A percentile compares a stretch with the other conserved stretches of the same genome.
These are phyloP conservation scores for Enteromius thamalakanensis DNA, from an alignment of 2,797 vertebrate genomes.

Conservation along the genomic window DNA sequence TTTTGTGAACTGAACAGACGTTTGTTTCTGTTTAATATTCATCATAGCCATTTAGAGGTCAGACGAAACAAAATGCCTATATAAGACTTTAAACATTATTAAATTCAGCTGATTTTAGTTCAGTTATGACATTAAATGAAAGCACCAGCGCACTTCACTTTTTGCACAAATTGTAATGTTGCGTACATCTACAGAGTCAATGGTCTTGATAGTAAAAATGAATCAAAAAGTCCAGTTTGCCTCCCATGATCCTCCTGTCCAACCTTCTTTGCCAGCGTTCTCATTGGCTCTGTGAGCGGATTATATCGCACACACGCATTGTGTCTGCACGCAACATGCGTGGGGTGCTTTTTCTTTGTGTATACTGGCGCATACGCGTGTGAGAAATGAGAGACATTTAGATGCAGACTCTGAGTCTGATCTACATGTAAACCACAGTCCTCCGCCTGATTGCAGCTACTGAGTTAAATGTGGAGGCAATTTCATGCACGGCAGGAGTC, in stretches of 20 bases:
- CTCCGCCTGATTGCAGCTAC: constrained; percentile 96
- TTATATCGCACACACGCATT: constrained; percentile 46
- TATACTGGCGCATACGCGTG: constrained; percentile 42
- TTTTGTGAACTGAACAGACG: background rate
- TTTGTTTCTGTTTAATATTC: background rate
- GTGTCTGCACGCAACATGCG: constrained; percentile 57
- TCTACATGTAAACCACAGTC: constrained; percentile 90
- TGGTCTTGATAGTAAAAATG: background rate
- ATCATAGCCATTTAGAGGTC: background rate
- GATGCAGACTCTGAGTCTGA: constrained; percentile 83
- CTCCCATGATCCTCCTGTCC: constrained; percentile 30
- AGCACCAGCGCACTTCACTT: background rate
- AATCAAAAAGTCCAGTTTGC: constrained; percentile 14
- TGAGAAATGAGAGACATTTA: constrained; percentile 75
- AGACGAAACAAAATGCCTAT: background rate
- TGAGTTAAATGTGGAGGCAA: constrained; percentile 98
- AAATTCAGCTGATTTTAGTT: background rate
- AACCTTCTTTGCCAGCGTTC: constrained; percentile 34
- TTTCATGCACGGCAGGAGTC: constrained; percentile 96
- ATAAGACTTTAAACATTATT: background rate
- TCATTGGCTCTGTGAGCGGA: constrained; percentile 15
- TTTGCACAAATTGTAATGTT: background rate
- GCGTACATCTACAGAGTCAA: background rate
- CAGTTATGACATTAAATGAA: background rate
- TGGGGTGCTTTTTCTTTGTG: constrained; percentile 51